Percentiles rank a stretch among this genome's conserved stretches.
These are phyloP conservation scores for Heliconius ethilla DNA, from an alignment of 2,888 invertebrate genomes.

Conservation along the genomic window DNA sequence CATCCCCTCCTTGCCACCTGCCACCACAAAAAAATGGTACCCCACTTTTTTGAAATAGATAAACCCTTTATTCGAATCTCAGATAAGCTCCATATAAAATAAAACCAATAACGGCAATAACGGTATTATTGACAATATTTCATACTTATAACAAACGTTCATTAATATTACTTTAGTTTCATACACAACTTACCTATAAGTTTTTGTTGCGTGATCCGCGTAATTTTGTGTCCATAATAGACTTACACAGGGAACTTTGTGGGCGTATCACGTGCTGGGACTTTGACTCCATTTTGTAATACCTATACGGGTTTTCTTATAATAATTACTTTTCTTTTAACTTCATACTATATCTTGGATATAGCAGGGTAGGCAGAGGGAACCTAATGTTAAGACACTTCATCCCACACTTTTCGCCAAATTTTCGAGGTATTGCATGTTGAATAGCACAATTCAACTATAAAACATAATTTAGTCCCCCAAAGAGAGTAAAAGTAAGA, in stretches of 20 bases:
- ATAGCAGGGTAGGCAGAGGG: no score
- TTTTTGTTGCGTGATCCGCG: conserved; percentile 35
- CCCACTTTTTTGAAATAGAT: not conserved
- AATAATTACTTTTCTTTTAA: no score
- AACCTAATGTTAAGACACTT: no score
- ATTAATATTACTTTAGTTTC: conserved; percentile 33
- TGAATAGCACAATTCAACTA: no score
- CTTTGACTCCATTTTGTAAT: not conserved
- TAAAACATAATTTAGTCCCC: no score
- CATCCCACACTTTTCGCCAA: no score
- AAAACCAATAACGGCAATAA: conserved; percentile 2
- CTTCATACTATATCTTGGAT: no score
- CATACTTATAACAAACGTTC: conserved; percentile 12
- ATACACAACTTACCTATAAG: conserved; percentile 34
- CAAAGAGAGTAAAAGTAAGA: no score
- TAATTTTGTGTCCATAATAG: conserved; percentile 6
- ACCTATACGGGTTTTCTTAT: not conserved
- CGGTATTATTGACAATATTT: conserved; percentile 13
- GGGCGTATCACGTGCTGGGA: not conserved
- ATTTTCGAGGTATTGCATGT: no score
- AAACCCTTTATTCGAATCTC: not conserved
- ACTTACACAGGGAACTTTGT: not conserved
- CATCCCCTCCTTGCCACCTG: no score
- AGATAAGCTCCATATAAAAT: not conserved
- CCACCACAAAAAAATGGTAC: no score